Conservation (phyloP, 2,888 invertebrate species). For the Panopea generosa region DNA sequence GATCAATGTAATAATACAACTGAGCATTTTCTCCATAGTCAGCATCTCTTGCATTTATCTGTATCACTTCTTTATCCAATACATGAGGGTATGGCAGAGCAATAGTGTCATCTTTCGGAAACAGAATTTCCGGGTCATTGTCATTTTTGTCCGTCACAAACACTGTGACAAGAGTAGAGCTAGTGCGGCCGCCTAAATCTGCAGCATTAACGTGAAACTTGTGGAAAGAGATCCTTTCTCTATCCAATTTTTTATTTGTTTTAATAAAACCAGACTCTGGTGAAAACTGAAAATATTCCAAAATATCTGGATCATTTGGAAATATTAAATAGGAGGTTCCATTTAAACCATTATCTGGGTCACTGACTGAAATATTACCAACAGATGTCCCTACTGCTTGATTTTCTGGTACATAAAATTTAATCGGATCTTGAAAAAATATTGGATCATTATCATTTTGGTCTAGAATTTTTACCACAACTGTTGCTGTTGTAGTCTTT, state of each 20-base stretch:
- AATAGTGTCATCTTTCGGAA: conserved; percentile 73
- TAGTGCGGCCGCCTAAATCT: conserved; percentile 75
- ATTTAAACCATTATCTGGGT: conserved; percentile 72
- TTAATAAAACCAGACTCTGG: conserved; percentile 55
- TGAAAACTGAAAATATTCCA: conserved; percentile 55
- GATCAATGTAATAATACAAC: conserved; percentile 67
- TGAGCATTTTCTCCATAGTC: conserved; percentile 73
- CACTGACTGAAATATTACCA: conserved; percentile 70
- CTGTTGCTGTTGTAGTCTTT: conserved; percentile 68
- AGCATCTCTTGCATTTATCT: conserved; percentile 67
- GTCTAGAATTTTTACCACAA: conserved; percentile 71
- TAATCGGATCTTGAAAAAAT: conserved; percentile 61
- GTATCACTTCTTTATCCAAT: conserved; percentile 59
- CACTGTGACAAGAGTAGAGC: conserved; percentile 71
- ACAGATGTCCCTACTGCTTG: conserved; percentile 60
- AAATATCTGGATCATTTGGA: conserved; percentile 44
- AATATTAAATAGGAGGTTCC: conserved; percentile 64
- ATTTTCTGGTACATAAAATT: conserved; percentile 71
- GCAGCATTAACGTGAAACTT: conserved; percentile 72
- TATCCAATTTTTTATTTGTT: conserved; percentile 69
- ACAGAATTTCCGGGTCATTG: conserved; percentile 75
- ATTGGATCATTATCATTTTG: conserved; percentile 75
- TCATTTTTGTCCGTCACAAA: conserved; percentile 79
- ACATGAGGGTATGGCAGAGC: conserved; percentile 49
- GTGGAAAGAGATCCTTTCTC: conserved; percentile 67